Conservation (phyloP, 2,888 invertebrate genomes). For the Cephus sareptanus region DNA sequence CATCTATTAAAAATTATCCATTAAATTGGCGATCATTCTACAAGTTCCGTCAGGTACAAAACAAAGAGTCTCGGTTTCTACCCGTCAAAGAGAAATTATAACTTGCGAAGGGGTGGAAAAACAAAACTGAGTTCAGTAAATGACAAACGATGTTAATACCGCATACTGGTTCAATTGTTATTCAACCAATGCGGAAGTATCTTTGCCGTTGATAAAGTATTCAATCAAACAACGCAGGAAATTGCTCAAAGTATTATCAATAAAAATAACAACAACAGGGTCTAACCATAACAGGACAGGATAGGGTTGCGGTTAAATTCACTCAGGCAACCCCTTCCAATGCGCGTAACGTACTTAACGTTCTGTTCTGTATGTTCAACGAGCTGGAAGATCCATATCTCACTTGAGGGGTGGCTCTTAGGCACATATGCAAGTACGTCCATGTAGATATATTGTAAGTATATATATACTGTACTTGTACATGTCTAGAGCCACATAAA, state of each 20-base stretch:
- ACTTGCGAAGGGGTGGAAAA: not conserved
- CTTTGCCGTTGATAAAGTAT: not conserved
- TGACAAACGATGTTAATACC: not conserved
- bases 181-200: not conserved
- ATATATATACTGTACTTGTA: not conserved
- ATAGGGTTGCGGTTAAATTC: conserved; percentile 42
- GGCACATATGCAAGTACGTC: conserved; percentile 24
- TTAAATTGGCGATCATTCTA: too few species aligned
- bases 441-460: not conserved
- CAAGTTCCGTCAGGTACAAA: too few species aligned
- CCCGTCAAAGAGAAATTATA: not conserved
- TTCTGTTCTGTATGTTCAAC: conserved; percentile 56
- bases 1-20: too few species aligned
- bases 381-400: conserved; percentile 62
- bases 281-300: conserved; percentile 2
- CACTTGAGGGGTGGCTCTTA: conserved; percentile 52
- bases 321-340: conserved; percentile 45
- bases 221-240: not conserved
- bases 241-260: conserved; percentile 10
- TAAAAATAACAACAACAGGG: not conserved
- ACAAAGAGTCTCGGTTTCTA: too few species aligned
- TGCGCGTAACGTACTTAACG: conserved; percentile 37
- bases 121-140: not conserved
- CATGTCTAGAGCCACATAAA: not conserved
- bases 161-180: not conserved